Evolutionary conservation across 2,797 vertebrate genomes (phyloP).

Genomic region (Chiroxiphia lanceolata): DNA sequence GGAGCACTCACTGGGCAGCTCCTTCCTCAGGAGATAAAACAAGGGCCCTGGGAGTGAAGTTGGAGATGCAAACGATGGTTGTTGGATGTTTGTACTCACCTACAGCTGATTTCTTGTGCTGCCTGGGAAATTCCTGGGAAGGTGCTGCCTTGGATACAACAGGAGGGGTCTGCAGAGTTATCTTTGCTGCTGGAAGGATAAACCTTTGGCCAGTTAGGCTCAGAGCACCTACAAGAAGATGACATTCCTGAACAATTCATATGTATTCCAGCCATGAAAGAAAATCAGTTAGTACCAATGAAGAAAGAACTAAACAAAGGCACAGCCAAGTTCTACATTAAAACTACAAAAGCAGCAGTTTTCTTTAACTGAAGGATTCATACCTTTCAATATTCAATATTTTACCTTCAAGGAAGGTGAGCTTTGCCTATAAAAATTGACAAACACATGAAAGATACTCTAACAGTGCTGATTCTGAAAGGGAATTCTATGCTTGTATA

Average conservation of each 20-base stretch:
- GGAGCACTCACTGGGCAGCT: neutral
- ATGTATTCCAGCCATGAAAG: neutral
- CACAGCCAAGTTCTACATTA: neutral
- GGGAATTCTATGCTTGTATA: neutral
- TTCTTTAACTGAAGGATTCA: neutral
- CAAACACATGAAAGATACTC: neutral
- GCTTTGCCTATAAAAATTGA: neutral
- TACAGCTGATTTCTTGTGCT: neutral
- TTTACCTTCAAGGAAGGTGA: neutral
- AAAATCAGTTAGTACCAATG: neutral
- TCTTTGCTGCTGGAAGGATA: constrained; percentile 64
- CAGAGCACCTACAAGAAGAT: constrained; percentile 61
- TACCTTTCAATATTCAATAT: neutral
- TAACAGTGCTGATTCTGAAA: neutral
- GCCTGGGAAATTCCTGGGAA: constrained; percentile 61
- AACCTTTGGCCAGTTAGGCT: constrained; percentile 69
- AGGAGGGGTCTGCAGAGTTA: constrained; percentile 63
- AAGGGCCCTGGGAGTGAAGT: neutral
- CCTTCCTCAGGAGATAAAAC: neutral
- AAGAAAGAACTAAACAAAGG: constrained; percentile 23
- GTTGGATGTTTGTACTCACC: constrained; percentile 42
- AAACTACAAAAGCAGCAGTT: neutral
- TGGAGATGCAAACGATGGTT: neutral
- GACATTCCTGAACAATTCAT: neutral
- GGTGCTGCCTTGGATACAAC: constrained; percentile 58